Conservation (phyloP, 1,140 invertebrate species). For the Manduca sexta region DNA sequence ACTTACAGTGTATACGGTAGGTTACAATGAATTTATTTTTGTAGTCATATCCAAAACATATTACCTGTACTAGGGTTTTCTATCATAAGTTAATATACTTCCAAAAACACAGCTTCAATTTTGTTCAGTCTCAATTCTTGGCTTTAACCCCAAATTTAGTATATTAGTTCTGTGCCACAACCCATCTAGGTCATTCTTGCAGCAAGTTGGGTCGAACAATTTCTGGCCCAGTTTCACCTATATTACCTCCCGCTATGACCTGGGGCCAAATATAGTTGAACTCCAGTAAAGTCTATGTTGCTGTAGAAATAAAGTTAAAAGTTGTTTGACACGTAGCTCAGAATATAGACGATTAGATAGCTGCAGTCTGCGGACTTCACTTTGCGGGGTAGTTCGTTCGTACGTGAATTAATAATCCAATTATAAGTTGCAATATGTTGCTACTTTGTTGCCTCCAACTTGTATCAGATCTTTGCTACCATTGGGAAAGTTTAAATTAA, state of each 20-base stretch:
- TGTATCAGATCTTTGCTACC: too few relatives aligned
- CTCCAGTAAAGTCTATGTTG: conserved; percentile 5
- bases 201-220: conserved; percentile 15
- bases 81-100: too few relatives aligned
- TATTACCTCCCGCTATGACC: conserved; percentile 15
- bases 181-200: conserved; percentile 18
- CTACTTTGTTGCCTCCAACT: too few relatives aligned
- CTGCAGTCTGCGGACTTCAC: conserved; percentile 14
- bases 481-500: too few relatives aligned
- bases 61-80: too few relatives aligned
- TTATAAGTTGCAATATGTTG: too few relatives aligned
- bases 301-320: conserved; percentile 6
- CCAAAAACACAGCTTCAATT: too few relatives aligned
- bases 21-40: too few relatives aligned
- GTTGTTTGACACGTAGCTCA: conserved; percentile 1
- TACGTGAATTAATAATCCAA: background rate
- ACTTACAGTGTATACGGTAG: too few relatives aligned
- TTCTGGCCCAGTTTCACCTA: conserved; percentile 19
- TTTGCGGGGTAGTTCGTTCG: conserved; percentile 1
- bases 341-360: conserved; percentile 3
- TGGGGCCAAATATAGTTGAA: background rate
- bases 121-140: background rate
- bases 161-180: conserved; percentile 8
- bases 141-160: conserved; percentile 4
- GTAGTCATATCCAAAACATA: too few relatives aligned